phyloP scores from a whole-genome alignment of 53 echinoderm and acorn worm species.

The Echinometra lucunter region DNA sequence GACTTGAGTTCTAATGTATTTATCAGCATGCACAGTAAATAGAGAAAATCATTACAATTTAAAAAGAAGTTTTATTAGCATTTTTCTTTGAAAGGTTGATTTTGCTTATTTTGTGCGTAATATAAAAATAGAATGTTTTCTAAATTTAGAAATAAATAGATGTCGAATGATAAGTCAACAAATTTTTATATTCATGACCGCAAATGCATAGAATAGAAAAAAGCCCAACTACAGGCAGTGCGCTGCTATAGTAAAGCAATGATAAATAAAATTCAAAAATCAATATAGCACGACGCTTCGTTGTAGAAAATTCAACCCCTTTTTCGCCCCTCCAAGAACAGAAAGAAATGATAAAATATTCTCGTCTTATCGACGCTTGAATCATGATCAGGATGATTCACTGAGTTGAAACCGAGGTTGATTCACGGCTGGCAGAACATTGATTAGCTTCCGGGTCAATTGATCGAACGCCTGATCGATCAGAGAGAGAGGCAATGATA shows the following conservation, averaged over 20 bases:
- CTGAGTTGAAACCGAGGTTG: slow-evolving; percentile 35
- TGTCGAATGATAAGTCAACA: no score
- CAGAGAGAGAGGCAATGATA: slow-evolving; percentile 6
- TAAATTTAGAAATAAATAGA: no score
- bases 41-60: no score
- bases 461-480: slow-evolving; percentile 56
- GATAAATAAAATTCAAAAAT: not conserved
- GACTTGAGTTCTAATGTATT: no score
- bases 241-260: not conserved
- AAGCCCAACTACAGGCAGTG: not conserved
- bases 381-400: slow-evolving; percentile 9
- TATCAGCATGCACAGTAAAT: no score
- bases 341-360: slow-evolving; percentile 9
- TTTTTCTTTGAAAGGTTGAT: no score
- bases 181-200: no score
- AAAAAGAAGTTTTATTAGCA: no score
- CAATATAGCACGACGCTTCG: not conserved
- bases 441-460: slow-evolving; percentile 37
- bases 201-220: no score
- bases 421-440: slow-evolving; percentile 30
- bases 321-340: slow-evolving; percentile 15
- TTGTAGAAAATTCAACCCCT: not conserved
- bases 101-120: no score
- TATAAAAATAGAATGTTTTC: no score
- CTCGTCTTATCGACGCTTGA: slow-evolving; percentile 26